A percentile compares a stretch with the other conserved stretches of the same genome.
These are phyloP conservation scores for Trichopoda pennipes DNA, from an alignment of 2,888 invertebrate species.

Conservation along the genomic window DNA sequence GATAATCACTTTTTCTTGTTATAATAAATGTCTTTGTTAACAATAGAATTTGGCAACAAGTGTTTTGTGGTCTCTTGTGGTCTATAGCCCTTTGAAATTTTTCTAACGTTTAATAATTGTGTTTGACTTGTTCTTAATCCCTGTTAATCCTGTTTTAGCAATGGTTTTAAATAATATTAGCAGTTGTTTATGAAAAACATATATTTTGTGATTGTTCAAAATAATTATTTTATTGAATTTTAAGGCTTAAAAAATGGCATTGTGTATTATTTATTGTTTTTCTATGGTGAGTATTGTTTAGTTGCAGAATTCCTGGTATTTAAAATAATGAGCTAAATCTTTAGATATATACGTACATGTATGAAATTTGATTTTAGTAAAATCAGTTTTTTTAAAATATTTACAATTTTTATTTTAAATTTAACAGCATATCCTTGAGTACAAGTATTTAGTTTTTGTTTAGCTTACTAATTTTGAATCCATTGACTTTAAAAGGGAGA, in stretches of 20 bases:
- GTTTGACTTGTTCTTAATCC: conserved; percentile 16
- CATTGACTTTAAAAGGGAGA: too few relatives aligned
- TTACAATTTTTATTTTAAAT: too few relatives aligned
- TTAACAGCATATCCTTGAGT: too few relatives aligned
- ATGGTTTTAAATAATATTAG: conserved; percentile 46
- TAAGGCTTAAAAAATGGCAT: conserved; percentile 38
- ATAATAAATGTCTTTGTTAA: conserved; percentile 16
- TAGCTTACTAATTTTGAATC: too few relatives aligned
- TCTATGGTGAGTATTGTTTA: conserved; percentile 2
- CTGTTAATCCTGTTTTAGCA: conserved; percentile 32
- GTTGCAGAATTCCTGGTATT: conserved; percentile 14
- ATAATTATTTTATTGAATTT: conserved; percentile 33
- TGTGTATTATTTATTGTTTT: conserved; percentile 36
- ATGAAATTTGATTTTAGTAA: too few relatives aligned
- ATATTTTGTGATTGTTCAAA: conserved; percentile 17
- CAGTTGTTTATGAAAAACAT: conserved; percentile 35
- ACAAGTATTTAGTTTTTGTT: too few relatives aligned
- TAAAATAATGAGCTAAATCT: background rate
- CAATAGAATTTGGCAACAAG: background rate
- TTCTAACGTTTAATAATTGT: conserved; percentile 30
- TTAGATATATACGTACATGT: too few relatives aligned
- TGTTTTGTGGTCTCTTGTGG: conserved; percentile 21
- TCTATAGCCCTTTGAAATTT: conserved; percentile 18
- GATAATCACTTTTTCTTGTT: conserved; percentile 64
- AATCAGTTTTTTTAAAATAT: too few relatives aligned